phyloP scores from a whole-genome alignment of 2,888 invertebrate species.

The Serrognathus titanus region DNA sequence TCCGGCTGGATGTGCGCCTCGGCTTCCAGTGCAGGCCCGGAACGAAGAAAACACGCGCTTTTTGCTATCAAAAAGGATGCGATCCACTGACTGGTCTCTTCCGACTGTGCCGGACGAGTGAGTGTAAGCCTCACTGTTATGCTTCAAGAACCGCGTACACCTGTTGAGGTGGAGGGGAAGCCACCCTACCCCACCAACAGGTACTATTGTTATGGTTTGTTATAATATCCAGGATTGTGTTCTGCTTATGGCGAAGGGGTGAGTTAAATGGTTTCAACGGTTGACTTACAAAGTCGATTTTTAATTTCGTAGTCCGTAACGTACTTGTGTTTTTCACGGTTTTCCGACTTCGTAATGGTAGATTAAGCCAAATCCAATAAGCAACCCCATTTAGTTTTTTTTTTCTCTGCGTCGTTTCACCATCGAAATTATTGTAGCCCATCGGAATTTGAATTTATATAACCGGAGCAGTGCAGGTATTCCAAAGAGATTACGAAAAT shows the following conservation, averaged over 20 bases:
- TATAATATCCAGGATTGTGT: conserved; percentile 20
- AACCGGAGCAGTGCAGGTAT: no score
- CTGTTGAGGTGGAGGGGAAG: conserved; percentile 46
- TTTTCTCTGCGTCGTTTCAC: no score
- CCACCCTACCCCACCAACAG: conserved; percentile 42
- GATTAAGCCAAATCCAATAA: no score
- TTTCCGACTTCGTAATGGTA: conserved; percentile 14
- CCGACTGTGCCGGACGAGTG: conserved; percentile 52
- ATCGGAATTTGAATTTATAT: no score
- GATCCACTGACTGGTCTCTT: conserved; percentile 41
- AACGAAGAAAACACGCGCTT: conserved; percentile 28
- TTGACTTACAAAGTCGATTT: conserved; percentile 17
- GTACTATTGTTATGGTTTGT: conserved; percentile 42
- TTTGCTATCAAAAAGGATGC: conserved; percentile 30
- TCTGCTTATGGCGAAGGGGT: conserved; percentile 13
- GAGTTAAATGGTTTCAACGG: conserved; percentile 20
- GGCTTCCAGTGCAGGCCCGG: neutral
- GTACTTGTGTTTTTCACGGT: neutral
- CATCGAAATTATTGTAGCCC: no score
- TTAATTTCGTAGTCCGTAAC: conserved; percentile 10
- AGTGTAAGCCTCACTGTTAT: conserved; percentile 49
- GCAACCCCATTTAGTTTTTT: no score
- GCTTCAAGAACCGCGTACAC: conserved; percentile 51
- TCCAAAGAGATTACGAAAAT: no score
- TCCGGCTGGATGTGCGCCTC: conserved; percentile 5